Evolutionary conservation across 2,113 vertebrate species (phyloP).

Genomic region (Sorex fumeus): DNA sequence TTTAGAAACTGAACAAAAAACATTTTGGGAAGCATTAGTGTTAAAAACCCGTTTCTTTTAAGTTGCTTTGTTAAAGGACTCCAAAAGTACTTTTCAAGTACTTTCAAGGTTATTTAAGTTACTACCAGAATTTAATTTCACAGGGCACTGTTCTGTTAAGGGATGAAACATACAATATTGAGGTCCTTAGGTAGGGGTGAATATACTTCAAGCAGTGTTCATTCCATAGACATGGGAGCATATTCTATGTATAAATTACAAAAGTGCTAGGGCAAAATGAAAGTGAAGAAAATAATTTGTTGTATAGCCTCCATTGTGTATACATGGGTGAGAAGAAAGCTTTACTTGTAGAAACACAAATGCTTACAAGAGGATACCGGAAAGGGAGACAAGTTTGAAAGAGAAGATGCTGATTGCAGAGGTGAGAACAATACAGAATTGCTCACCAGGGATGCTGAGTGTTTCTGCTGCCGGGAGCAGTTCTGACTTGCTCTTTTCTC

Average conservation of each 20-base stretch:
- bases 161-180: neutral
- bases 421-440: neutral
- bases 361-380: neutral
- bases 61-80: conserved; percentile 57
- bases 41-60: conserved; percentile 64
- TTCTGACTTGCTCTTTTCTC: neutral
- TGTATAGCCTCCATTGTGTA: neutral
- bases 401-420: neutral
- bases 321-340: neutral
- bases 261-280: neutral
- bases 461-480: neutral
- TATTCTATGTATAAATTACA: neutral
- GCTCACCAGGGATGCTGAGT: neutral
- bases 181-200: neutral
- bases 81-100: conserved; percentile 19
- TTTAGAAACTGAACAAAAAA: conserved; percentile 61
- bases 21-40: conserved; percentile 37
- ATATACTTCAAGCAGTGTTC: neutral
- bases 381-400: neutral
- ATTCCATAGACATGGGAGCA: conserved; percentile 11
- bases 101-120: conserved; percentile 67
- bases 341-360: conserved; percentile 1
- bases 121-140: conserved; percentile 67
- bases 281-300: neutral
- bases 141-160: neutral